Evolutionary conservation across 2,113 vertebrate genomes (phyloP).

Genomic region (Mystacornis crossleyi): DNA sequence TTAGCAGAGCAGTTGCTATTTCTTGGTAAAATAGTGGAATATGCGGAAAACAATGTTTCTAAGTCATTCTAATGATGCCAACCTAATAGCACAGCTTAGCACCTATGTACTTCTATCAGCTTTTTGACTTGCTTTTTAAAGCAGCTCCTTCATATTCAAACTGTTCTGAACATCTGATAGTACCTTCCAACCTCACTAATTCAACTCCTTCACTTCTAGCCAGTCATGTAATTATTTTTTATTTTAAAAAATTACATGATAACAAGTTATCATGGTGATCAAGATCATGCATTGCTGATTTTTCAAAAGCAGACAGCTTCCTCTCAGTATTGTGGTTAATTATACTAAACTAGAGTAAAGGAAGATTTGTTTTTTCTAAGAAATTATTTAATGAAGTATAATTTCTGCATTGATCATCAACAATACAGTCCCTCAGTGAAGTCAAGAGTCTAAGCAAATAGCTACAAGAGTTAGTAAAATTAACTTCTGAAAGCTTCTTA

Average conservation of each 20-base stretch:
- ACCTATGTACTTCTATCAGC: not conserved
- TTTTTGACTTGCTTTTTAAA: not conserved
- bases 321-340: not conserved
- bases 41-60: not conserved
- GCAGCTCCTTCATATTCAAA: not conserved
- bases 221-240: not conserved
- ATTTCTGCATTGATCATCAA: not conserved
- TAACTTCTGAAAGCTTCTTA: constrained; percentile 36
- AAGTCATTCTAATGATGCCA: not conserved
- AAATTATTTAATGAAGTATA: not conserved
- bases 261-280: not conserved
- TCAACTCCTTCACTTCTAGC: not conserved
- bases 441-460: not conserved
- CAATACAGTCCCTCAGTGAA: not conserved
- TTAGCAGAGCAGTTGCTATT: not conserved
- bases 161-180: not conserved
- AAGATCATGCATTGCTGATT: not conserved
- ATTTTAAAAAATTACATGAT: not conserved
- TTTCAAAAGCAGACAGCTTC: not conserved
- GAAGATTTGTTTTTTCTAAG: not conserved
- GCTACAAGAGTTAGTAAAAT: not conserved
- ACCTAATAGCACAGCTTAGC: not conserved
- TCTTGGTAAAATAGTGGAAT: not conserved
- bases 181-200: not conserved
- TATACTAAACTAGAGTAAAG: not conserved